Evolutionary conservation across 2,113 vertebrate species (phyloP), one percentile per base, ranked within the genome.

Genomic region (Pterocles orientalis): DNA sequence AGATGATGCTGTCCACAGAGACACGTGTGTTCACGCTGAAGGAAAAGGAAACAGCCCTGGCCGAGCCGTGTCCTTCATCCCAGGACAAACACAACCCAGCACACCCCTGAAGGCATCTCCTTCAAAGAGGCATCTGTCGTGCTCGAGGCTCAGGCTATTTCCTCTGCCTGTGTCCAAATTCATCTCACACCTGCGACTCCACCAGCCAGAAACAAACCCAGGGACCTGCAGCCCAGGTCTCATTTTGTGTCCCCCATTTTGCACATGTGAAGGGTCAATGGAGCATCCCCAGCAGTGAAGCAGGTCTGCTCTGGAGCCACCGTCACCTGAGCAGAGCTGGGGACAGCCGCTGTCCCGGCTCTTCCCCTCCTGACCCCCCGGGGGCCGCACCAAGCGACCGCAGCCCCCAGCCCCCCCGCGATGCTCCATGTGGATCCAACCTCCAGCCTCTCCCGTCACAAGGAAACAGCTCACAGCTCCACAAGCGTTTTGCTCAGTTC

Each of bases 41-140:
- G 58, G 25, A n/a, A 77, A 92, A 50, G 8, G 5, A 76, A 69
- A 73, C n/a, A 60, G 48, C 48, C 53, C 78, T 82, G 73, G 61
- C 53, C 0, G 0, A 86, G 31, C 31, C 3, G 2, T 6, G 69
- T 93, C 91, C 95, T 94, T 94, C 91, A 92, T 75, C 76, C 56
- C 88, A 88, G 82, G 64, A 90, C 56, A 78, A 82, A 60, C 29
- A 81, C 33, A 75, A 70, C 20, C 66, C 82, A 82, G 79, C 53
- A 79, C 36, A 83, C 28, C 86, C 94, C 95, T 24, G 65, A 83
- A 88, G 95, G 95, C 92, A 78, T 71, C 91, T 94, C 80, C 61
- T 71, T 66, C 64, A 84, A 81, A 92, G 77, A 78, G 64, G 54
- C 92, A 94, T 96, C 95, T 94, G 94, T 75, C 92, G 53, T 82